Base-by-base conservation (phyloP, 2,888 invertebrate genomes). In the Dusona sp. region DNA sequence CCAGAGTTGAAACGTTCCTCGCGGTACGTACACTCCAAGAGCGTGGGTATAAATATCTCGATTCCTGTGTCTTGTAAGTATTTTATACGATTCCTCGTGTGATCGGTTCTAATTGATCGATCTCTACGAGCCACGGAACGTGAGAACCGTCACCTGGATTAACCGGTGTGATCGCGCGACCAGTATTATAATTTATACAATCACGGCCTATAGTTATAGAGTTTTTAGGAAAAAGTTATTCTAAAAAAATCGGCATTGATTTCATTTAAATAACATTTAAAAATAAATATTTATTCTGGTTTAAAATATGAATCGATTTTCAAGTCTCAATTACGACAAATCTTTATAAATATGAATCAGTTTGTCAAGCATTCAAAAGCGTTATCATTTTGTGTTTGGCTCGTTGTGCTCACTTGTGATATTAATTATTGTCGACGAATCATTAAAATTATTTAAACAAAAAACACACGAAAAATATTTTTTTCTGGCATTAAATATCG, bases 31-130 rank as follows among this genome's bases (percentile, higher is more conserved):
- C 9, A 64, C 42, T 61, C 45, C 74, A 29, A 29, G 67, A 77
- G 68, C 61, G 79, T 79, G 74, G 54, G 74, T 85, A 77, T 65
- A 61, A 54, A 45, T 72, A 74, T 78, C 48, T 68, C 68, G 68
- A 81, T 75, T 83, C 72, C 57, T 57, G 42, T 79, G 68, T 79
- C 54, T 64, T 54, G 33, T 75, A 72, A 67, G n/a, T 61, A 68
- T 54, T 81, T 75, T 33, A 80, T 86, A 75, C 83, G 86, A 84
- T 86, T 84, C 78, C 25, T 54, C 78, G 85, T 36, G 82, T 79
- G 86, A 87, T 87, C 86, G 86, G 70, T 84, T 87, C 86, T 87
- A 87, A 87, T 87, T 87, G 86, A 87, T 87, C 86, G 86, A 84
- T 84, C 84, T 82, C 65, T 68, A 65, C 81, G 84, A 75, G 81